phyloP scores from a whole-genome alignment of 1,140 invertebrate genomes.

The Metaphire vulgaris region DNA sequence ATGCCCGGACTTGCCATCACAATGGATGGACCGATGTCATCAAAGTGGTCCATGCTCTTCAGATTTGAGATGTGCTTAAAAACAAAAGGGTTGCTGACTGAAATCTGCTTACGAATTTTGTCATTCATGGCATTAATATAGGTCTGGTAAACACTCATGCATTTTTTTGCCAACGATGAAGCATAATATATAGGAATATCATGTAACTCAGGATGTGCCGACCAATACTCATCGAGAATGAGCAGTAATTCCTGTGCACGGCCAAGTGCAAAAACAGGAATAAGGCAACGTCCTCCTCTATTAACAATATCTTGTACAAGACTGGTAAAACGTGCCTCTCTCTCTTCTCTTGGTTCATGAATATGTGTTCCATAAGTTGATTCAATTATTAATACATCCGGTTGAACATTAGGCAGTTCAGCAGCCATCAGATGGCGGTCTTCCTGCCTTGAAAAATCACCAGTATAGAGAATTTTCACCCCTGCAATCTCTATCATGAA shows the following conservation, averaged over 20 bases:
- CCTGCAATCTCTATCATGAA: conserved; percentile 99
- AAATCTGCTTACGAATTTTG: conserved; percentile 87
- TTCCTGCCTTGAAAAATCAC: conserved; percentile 97
- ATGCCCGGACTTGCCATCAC: conserved; percentile 99
- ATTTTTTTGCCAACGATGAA: conserved; percentile 96
- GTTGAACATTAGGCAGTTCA: conserved; percentile 89
- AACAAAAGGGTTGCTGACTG: conserved; percentile 97
- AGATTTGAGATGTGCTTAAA: conserved; percentile 98
- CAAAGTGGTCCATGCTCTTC: conserved; percentile 98
- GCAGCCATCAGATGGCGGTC: conserved; percentile 98
- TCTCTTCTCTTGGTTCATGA: conserved; percentile 93
- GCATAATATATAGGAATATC: conserved; percentile 99
- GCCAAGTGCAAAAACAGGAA: conserved; percentile 97
- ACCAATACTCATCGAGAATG: conserved; percentile 88
- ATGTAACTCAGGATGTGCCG: conserved; percentile 92
- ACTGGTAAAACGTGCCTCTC: conserved; percentile 88
- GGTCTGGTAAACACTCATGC: conserved; percentile 99
- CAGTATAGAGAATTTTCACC: conserved; percentile 92
- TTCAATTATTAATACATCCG: conserved; percentile 95
- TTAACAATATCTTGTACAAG: conserved; percentile 92
- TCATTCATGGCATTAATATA: conserved; percentile 99
- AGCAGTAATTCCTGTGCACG: conserved; percentile 66
- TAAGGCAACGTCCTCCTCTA: conserved; percentile 90
- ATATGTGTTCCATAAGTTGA: conserved; percentile 99
- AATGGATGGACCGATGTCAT: conserved; percentile 97